Percentiles rank a stretch among this genome's conserved stretches.
phyloP scores from a whole-genome alignment of 2,797 vertebrate species.

The Sibirionetta formosa region DNA sequence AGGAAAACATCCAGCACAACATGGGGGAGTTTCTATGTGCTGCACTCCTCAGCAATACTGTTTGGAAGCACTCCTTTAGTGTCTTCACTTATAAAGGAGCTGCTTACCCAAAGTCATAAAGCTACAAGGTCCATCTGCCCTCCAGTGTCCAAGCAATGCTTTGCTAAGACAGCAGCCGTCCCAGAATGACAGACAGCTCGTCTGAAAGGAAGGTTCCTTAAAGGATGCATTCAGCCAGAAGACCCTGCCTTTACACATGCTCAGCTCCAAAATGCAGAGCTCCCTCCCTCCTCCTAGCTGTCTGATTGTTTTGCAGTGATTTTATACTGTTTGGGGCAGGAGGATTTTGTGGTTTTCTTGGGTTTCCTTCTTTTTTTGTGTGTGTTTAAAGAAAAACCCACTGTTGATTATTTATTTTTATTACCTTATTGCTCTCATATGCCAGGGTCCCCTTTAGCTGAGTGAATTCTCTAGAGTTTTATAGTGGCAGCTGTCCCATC shows the following conservation, averaged over 20 bases:
- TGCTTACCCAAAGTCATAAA: background rate
- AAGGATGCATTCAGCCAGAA: background rate
- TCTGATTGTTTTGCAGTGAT: background rate
- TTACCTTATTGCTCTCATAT: background rate
- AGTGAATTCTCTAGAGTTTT: background rate
- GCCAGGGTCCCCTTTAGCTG: background rate
- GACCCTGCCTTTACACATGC: background rate
- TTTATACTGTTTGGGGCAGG: background rate
- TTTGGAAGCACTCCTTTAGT: background rate
- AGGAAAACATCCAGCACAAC: background rate
- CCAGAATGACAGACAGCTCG: background rate
- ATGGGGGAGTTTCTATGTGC: fast-evolving
- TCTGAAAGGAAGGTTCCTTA: background rate
- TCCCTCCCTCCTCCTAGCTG: background rate
- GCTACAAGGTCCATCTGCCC: background rate
- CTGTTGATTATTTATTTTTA: background rate
- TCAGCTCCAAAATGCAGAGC: background rate
- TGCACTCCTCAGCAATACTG: background rate
- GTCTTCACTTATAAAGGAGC: background rate
- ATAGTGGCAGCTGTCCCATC: background rate
- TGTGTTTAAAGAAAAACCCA: background rate
- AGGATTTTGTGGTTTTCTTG: background rate
- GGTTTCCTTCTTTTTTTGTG: background rate
- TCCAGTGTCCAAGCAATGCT: background rate
- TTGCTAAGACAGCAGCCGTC: background rate